A percentile compares a stretch with the other conserved stretches of the same genome.
These are phyloP conservation scores for Mylabris phalerata DNA, from an alignment of 1,140 invertebrate genomes.

Conservation along the genomic window DNA sequence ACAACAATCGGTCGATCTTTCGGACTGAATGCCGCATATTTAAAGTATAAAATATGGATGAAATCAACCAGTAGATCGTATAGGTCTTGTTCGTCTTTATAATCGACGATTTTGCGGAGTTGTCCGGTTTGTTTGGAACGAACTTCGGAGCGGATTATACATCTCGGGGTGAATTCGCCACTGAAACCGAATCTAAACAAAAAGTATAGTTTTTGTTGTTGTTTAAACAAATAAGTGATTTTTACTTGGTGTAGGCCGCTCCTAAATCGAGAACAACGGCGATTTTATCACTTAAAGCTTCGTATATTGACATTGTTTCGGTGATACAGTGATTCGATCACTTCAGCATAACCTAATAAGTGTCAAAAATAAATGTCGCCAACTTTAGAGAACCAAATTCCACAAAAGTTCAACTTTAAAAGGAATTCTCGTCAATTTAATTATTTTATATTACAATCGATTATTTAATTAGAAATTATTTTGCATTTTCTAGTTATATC, in stretches of 20 bases:
- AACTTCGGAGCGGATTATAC: conserved; percentile 76
- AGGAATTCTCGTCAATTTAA: no score
- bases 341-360: no score
- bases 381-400: no score
- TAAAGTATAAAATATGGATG: conserved; percentile 70
- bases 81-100: conserved; percentile 64
- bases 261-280: conserved; percentile 88
- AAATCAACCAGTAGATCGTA: conserved; percentile 84
- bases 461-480: no score
- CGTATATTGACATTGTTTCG: conserved; percentile 60
- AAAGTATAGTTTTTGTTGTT: conserved; percentile 17
- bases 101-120: conserved; percentile 63
- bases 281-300: conserved; percentile 75
- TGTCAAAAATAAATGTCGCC: no score
- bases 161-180: conserved; percentile 77
- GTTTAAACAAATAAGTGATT: conserved; percentile 26
- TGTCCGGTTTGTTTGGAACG: conserved; percentile 58
- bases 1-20: conserved; percentile 88
- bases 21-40: conserved; percentile 82
- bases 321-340: no score
- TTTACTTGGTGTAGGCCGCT: conserved; percentile 86
- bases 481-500: no score
- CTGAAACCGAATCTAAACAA: conserved; percentile 80
- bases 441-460: no score
- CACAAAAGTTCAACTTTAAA: no score